Evolutionary conservation across 2,797 vertebrate genomes (phyloP).

Genomic region (Hoplostethus mediterraneus): DNA sequence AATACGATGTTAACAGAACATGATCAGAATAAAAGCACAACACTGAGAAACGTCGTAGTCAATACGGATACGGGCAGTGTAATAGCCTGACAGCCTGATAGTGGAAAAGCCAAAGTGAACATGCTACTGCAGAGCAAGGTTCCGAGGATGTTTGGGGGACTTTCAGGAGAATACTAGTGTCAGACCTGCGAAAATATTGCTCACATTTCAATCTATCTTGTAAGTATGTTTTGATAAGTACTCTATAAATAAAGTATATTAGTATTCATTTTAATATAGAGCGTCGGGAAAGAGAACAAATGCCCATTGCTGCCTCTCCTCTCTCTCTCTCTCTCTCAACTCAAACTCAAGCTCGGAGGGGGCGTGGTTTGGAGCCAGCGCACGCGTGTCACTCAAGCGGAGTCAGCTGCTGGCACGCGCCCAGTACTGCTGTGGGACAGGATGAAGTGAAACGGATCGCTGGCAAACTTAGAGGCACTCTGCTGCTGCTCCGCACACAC

Average conservation of each 20-base stretch:
- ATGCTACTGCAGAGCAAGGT: neutral
- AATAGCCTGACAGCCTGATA: neutral
- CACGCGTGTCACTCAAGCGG: slow-evolving; percentile 71
- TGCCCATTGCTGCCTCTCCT: slow-evolving; percentile 1
- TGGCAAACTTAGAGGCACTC: slow-evolving; percentile 7
- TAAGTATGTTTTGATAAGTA: too few relatives aligned
- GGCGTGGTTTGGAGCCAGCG: slow-evolving; percentile 65
- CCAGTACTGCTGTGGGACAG: slow-evolving; percentile 21
- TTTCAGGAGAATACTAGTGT: slow-evolving; percentile 4
- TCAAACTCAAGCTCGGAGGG: neutral
- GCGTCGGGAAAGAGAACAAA: too few relatives aligned
- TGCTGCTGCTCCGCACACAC: slow-evolving; percentile 27
- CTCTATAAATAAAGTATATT: too few relatives aligned
- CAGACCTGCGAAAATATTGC: slow-evolving; percentile 19
- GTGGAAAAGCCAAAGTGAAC: neutral
- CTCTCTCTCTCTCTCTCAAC: slow-evolving; percentile 8
- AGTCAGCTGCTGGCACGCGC: slow-evolving; percentile 77
- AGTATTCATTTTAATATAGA: too few relatives aligned
- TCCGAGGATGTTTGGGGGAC: neutral
- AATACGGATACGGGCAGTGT: neutral
- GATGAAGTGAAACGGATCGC: slow-evolving; percentile 39
- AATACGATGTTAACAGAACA: too few relatives aligned
- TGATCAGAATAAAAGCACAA: too few relatives aligned
- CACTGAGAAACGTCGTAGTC: too few relatives aligned
- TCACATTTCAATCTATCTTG: too few relatives aligned